Evolutionary conservation across 2,113 vertebrate genomes (phyloP), one percentile per base, ranked within the genome.

Genomic region (Cephalopterus ornatus): DNA sequence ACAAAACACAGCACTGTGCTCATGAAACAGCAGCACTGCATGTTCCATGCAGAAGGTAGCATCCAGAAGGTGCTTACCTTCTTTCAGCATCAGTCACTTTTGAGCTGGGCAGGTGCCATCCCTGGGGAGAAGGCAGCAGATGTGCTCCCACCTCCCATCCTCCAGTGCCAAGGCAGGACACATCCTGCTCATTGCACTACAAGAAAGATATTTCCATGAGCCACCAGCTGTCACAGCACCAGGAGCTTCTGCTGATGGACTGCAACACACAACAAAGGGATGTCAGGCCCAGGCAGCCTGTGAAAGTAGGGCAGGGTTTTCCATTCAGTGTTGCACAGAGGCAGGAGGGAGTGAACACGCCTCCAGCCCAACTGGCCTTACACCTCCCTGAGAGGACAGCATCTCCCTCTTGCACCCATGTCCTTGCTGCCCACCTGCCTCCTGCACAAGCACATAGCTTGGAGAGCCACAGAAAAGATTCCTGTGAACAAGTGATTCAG

Each of bases 291-390:
- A 62, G 63, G 50, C n/a, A 88, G 26, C 13, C 68, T 37, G 26
- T 4, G 1, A 68, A 42, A 71, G 42, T 26, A 14, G 1, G 37
- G 46, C n/a, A 92, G 46, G 19, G 19, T 6, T 67, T 79, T 61
- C 62, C 30, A 33, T 16, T 30, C 1, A 2, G 1, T 28, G 37
- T 33, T 62, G 46, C 27, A 53, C 3, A 6, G 32, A 78, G 22
- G 26, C 0, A 5, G 26, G 66, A 78, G 26, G 21, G 5, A 78
- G 28, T 1, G 4, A 52, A 9, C 14, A 24, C 0, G 1, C 27
- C 42, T 33, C 41, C 63, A 77, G 41, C 14, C 35, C 41, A 35
- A 27, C 6, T 44, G 66, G 15, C 35, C 39, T 28, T 39, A 14
- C 41, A 83, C 30, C 35, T 41, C 35, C 35, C 55, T 0, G 1